Conservation (phyloP, 2,797 vertebrate genomes). For the Parauchenoglanis punctatus region DNA sequence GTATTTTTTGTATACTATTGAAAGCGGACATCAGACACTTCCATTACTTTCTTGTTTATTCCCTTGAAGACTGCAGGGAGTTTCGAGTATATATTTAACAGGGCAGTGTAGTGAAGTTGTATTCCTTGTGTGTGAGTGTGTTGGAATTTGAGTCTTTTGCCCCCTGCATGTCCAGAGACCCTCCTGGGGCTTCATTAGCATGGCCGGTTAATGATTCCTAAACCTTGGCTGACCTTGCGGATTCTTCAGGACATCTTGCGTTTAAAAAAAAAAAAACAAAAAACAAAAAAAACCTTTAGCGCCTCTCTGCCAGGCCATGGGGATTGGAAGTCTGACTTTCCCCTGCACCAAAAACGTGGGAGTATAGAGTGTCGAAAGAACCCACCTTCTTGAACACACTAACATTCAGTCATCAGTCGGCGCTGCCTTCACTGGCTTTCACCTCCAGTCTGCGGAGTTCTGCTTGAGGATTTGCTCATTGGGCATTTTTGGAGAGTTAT, state of each 20-base stretch:
- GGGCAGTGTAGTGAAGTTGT: neutral
- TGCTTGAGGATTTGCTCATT: constrained; percentile 13
- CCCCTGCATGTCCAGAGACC: constrained; percentile 32
- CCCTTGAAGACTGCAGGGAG: neutral
- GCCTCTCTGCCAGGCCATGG: constrained; percentile 53
- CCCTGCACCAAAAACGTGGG: constrained; percentile 42
- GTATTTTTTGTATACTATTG: neutral
- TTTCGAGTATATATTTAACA: neutral
- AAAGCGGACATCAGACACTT: neutral
- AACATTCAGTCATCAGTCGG: constrained; percentile 28
- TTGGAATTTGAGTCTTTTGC: constrained; percentile 24
- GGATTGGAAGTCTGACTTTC: constrained; percentile 64
- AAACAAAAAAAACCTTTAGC: constrained; percentile 4
- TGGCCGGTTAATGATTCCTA: constrained; percentile 88
- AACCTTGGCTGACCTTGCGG: constrained; percentile 79
- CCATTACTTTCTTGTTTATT: neutral
- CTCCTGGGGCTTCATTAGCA: constrained; percentile 72
- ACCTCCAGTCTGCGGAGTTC: constrained; percentile 1
- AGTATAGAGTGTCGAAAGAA: constrained; percentile 39
- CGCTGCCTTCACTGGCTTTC: neutral
- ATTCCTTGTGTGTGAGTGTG: constrained; percentile 17
- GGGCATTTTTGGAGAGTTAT: neutral
- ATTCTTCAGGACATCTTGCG: constrained; percentile 73
- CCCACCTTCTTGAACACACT: constrained; percentile 48
- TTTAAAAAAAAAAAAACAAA: constrained; percentile 49